Percentiles rank a stretch among this genome's conserved stretches.
phyloP scores from a whole-genome alignment of 2,113 vertebrate genomes.

The Rallus limicola region DNA sequence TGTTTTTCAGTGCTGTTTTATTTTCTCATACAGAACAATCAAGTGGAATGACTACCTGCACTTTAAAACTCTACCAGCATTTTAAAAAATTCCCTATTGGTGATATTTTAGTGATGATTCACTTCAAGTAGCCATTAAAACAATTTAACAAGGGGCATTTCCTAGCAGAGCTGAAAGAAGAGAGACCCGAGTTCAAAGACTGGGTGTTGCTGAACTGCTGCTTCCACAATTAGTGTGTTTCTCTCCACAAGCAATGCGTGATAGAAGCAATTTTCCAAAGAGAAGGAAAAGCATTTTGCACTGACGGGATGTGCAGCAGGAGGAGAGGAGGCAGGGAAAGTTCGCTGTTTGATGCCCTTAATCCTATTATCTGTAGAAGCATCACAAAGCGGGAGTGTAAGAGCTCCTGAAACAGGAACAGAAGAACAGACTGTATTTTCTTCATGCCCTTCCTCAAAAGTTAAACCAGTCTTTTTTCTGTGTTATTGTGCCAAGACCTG shows the following conservation, averaged over 20 bases:
- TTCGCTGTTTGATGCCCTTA: neutral
- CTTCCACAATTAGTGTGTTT: neutral
- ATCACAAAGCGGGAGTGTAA: neutral
- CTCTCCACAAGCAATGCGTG: neutral
- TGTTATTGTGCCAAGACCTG: neutral
- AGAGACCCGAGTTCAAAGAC: neutral
- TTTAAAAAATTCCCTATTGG: neutral
- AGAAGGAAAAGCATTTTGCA: neutral
- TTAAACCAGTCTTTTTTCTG: neutral
- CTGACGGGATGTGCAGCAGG: neutral
- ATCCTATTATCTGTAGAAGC: neutral
- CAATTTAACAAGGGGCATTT: constrained; percentile 52
- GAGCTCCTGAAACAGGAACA: neutral
- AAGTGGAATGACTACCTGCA: neutral
- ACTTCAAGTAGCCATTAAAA: constrained; percentile 51
- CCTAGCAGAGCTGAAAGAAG: constrained; percentile 44
- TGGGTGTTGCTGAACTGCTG: constrained; percentile 21
- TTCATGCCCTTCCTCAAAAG: neutral
- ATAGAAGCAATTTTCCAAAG: neutral
- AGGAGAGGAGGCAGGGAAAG: neutral
- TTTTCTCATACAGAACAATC: neutral
- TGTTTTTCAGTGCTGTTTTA: neutral
- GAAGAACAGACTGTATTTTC: neutral
- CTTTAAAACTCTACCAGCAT: neutral
- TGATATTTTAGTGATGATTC: neutral